phyloP scores from a whole-genome alignment of 1,140 invertebrate genomes.

The Drosophila guanche region DNA sequence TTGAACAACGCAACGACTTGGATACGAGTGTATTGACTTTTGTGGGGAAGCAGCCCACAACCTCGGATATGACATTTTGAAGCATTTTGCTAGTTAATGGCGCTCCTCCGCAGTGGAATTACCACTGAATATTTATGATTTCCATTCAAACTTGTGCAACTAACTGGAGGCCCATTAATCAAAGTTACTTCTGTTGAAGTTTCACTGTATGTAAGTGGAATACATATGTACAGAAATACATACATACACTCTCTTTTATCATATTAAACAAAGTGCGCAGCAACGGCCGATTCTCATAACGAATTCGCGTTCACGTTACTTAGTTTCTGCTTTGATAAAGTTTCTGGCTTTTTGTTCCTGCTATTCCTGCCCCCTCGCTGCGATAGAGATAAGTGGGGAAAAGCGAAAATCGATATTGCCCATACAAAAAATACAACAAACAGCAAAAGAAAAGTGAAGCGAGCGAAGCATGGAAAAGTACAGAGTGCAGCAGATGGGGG shows the following conservation, averaged over 20 bases:
- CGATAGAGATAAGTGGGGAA: conserved; percentile 18
- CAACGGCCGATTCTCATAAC: conserved; percentile 43
- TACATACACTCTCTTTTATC: conserved; percentile 26
- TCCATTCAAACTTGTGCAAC: conserved; percentile 8
- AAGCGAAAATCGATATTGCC: conserved; percentile 73
- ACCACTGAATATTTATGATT: conserved; percentile 40
- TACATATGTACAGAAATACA: conserved; percentile 1
- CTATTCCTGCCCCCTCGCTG: no score
- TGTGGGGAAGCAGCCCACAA: conserved; percentile 1
- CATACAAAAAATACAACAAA: conserved; percentile 42
- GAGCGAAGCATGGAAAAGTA: conserved; percentile 23
- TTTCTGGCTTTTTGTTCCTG: conserved; percentile 29
- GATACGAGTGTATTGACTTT: conserved; percentile 28
- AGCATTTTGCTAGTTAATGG: conserved; percentile 36
- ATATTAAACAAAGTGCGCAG: conserved; percentile 59
- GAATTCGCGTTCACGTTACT: conserved; percentile 50
- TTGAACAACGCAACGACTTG: no score
- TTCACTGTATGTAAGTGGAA: conserved; percentile 22
- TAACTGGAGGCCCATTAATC: neutral
- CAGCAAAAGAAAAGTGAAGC: conserved; percentile 23
- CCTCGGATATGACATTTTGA: conserved; percentile 22
- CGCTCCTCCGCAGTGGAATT: neutral
- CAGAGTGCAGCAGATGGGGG: conserved; percentile 43
- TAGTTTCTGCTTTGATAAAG: conserved; percentile 67
- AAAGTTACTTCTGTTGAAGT: neutral